phyloP scores from a whole-genome alignment of 2,888 invertebrate species.

The Eristalis pertinax region DNA sequence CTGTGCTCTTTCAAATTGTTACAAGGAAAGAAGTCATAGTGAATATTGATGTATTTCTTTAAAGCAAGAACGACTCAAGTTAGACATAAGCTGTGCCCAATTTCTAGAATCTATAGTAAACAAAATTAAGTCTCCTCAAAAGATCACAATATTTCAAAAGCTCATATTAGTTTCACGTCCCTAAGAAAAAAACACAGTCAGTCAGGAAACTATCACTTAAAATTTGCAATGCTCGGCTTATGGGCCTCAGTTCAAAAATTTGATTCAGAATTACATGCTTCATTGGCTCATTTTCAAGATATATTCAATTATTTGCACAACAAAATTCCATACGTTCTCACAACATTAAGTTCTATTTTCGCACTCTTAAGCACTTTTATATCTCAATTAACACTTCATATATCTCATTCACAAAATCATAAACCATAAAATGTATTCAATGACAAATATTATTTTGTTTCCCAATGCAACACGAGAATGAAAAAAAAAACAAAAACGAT shows the following conservation, averaged over 20 bases:
- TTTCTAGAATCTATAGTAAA: too few relatives aligned
- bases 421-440: not conserved
- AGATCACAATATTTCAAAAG: too few relatives aligned
- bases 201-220: too few relatives aligned
- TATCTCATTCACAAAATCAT: not conserved
- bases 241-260: not conserved
- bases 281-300: not conserved
- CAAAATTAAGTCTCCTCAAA: too few relatives aligned
- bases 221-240: not conserved
- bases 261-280: not conserved
- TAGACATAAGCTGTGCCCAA: too few relatives aligned
- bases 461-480: not conserved
- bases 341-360: not conserved
- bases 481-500: not conserved
- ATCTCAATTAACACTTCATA: not conserved
- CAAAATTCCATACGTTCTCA: not conserved
- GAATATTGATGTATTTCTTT: too few relatives aligned
- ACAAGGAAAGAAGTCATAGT: too few relatives aligned
- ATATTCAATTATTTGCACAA: not conserved
- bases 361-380: not conserved
- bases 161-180: too few relatives aligned
- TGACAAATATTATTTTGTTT: not conserved
- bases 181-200: too few relatives aligned
- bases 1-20: too few relatives aligned
- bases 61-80: too few relatives aligned